phyloP scores from a whole-genome alignment of 2,113 vertebrate species.

The Mesocricetus auratus region DNA sequence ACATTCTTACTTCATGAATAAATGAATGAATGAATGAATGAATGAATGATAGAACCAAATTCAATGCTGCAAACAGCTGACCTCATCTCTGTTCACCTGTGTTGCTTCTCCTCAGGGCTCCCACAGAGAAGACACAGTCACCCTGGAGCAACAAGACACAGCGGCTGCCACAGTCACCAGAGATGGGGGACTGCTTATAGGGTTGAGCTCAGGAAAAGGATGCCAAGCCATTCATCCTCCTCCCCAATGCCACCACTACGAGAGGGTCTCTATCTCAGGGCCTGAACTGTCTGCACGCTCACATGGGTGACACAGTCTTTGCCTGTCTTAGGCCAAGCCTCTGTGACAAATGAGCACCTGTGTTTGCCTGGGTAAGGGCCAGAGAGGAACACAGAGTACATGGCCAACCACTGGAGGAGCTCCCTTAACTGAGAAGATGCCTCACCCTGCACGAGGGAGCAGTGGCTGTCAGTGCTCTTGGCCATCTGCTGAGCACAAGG shows the following conservation, averaged over 20 bases:
- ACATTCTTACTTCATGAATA: background rate
- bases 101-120: background rate
- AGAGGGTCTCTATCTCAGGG: background rate
- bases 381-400: constrained; percentile 72
- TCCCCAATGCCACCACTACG: background rate
- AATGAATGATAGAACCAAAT: background rate
- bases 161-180: background rate
- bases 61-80: background rate
- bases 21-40: too few species aligned
- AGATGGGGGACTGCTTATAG: background rate
- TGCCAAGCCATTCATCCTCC: background rate
- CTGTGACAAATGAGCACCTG: background rate
- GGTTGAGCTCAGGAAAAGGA: accelerated
- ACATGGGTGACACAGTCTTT: background rate
- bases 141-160: background rate
- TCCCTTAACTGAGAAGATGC: constrained; percentile 70
- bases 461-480: background rate
- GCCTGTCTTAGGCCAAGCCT: constrained; percentile 60
- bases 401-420: constrained; percentile 75
- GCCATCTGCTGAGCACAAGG: background rate
- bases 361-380: constrained; percentile 67
- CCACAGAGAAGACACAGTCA: background rate
- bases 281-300: background rate
- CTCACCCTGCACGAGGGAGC: constrained; percentile 48
- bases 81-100: background rate